Evolutionary conservation across 2,888 invertebrate species (phyloP).

Genomic region (Clitarchus hookeri): DNA sequence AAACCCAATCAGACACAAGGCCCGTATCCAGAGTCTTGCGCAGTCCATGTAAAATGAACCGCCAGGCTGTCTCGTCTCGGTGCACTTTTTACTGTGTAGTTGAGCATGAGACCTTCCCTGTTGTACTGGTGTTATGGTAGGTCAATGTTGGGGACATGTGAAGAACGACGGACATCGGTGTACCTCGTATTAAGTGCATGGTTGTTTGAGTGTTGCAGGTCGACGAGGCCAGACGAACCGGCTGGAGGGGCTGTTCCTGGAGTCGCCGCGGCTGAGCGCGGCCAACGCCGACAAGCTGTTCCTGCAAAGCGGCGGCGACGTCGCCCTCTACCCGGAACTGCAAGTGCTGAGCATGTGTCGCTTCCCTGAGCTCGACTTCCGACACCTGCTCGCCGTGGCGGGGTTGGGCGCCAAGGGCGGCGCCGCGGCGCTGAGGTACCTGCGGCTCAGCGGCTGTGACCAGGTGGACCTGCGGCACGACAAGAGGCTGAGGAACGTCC

Average conservation of each 20-base stretch:
- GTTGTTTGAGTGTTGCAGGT: background rate
- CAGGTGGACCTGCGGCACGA: constrained; percentile 35
- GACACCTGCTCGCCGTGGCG: constrained; percentile 40
- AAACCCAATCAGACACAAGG: no score
- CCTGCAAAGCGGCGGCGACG: background rate
- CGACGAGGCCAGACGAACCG: constrained; percentile 35
- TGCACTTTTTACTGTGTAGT: no score
- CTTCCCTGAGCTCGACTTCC: constrained; percentile 45
- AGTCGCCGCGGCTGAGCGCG: constrained; percentile 47
- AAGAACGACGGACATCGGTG: no score
- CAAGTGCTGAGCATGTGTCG: constrained; percentile 45
- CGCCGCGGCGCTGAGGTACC: constrained; percentile 38
- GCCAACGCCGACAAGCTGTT: constrained; percentile 41
- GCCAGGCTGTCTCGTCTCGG: no score
- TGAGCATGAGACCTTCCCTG: no score
- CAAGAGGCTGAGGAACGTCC: constrained; percentile 30
- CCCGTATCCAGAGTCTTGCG: no score
- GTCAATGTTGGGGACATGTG: no score
- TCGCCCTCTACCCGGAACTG: constrained; percentile 38
- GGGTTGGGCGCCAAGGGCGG: constrained; percentile 29
- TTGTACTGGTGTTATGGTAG: no score
- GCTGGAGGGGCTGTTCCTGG: constrained; percentile 48
- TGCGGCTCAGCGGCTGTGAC: constrained; percentile 45
- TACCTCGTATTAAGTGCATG: background rate
- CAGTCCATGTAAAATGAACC: no score